Percentiles rank a stretch among this genome's conserved stretches.
These are phyloP conservation scores for Cochlearius cochlearius DNA, from an alignment of 2,113 vertebrate genomes.

Conservation along the genomic window DNA sequence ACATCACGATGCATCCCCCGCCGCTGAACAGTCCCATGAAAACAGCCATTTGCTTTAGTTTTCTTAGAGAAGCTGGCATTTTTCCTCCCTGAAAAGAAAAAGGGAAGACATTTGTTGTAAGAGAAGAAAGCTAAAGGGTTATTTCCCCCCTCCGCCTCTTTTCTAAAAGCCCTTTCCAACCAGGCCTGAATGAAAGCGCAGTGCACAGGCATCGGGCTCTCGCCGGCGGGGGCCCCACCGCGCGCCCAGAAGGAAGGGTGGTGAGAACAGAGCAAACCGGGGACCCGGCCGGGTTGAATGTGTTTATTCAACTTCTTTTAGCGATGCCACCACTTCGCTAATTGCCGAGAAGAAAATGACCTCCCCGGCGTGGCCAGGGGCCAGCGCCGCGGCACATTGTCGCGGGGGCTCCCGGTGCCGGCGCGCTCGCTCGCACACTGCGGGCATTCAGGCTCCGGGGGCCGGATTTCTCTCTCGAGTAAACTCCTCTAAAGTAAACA, in stretches of 20 bases:
- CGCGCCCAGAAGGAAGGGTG: not conserved
- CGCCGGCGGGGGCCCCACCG: not conserved
- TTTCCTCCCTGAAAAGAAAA: slow-evolving; percentile 49
- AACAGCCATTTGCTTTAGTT: slow-evolving; percentile 81
- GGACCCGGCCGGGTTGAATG: not conserved
- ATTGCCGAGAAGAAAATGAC: slow-evolving; percentile 30
- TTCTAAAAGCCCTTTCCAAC: not conserved
- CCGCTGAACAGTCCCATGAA: slow-evolving; percentile 78
- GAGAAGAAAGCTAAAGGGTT: slow-evolving; percentile 13
- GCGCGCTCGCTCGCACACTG: not conserved
- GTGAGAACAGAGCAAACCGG: slow-evolving; percentile 2
- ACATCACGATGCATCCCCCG: slow-evolving; percentile 78
- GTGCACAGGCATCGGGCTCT: not conserved
- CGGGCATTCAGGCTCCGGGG: not conserved
- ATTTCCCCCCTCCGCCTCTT: not conserved
- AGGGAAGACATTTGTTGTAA: not conserved
- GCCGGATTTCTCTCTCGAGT: not conserved
- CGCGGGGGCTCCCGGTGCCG: fast-evolving
- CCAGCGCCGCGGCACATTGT: not conserved
- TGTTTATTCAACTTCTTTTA: slow-evolving; percentile 23
- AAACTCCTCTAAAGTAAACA: slow-evolving; percentile 12
- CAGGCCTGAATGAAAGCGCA: not conserved
- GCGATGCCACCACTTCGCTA: slow-evolving; percentile 25
- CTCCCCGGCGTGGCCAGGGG: not conserved
- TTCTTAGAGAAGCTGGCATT: slow-evolving; percentile 75